Percentiles rank a stretch among this genome's conserved stretches.
phyloP scores from a whole-genome alignment of 2,797 vertebrate species.

The Sebastes taczanowskii region DNA sequence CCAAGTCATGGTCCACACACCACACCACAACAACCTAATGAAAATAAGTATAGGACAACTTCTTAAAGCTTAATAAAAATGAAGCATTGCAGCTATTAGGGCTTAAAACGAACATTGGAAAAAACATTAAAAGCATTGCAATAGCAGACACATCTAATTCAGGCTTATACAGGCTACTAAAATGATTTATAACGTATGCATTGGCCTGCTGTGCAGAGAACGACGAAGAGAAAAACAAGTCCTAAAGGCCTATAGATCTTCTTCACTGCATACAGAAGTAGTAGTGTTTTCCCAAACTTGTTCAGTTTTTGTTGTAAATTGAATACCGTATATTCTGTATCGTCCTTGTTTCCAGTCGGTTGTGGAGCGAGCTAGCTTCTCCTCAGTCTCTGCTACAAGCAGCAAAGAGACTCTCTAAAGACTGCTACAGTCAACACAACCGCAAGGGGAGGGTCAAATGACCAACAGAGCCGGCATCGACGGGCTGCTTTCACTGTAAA shows the following conservation, averaged over 20 bases:
- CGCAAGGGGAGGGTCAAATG: not conserved
- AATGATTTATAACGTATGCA: not conserved
- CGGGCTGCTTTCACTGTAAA: no score
- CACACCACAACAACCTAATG: not conserved
- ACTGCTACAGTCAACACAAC: not conserved
- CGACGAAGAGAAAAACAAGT: not conserved
- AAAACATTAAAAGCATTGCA: not conserved
- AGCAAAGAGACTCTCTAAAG: not conserved
- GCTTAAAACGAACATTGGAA: not conserved
- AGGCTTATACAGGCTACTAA: not conserved
- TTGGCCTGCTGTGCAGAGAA: not conserved
- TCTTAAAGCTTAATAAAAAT: not conserved
- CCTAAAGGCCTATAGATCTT: no score
- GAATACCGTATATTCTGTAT: not conserved
- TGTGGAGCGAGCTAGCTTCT: not conserved
- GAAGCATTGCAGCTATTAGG: not conserved
- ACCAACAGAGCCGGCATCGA: not conserved
- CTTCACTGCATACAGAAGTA: not conserved
- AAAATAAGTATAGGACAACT: not conserved
- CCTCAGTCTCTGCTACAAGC: no score
- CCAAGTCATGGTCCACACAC: not conserved
- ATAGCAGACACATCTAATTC: not conserved
- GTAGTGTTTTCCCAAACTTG: not conserved
- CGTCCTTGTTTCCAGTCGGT: not conserved
- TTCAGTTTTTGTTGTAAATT: not conserved